Evolutionary conservation across 2,888 invertebrate species (phyloP), one percentile per base, ranked within the genome.

Genomic region (Xestia rhomboidea): DNA sequence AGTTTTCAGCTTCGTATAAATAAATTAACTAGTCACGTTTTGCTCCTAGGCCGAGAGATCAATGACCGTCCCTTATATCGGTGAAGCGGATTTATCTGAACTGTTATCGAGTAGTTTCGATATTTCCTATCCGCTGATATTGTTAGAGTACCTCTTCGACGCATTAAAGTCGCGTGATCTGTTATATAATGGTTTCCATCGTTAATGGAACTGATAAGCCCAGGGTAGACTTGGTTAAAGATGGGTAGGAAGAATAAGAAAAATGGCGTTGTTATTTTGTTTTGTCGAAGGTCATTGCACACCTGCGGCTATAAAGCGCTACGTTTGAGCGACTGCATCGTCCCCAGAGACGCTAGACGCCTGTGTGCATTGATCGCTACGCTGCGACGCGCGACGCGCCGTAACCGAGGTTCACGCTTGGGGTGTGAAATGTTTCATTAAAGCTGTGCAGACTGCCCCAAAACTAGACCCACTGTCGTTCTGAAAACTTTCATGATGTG

Each of bases 41-140:
- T 82, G 81, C 24, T 76, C 89, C 88, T 93, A 89, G 93, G 92
- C 90, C 91, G 89, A 92, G 89, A 92, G 95, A 89, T 90, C 94
- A 94, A 93, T 86, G 94, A 94, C 94, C 95, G 93, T 92, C 92
- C 92, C 93, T 94, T 93, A 92, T 93, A 93, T 93, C 90, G 87
- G 77, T 87, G 87, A 79, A 90, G 87, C 87, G 88, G 85, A 91
- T 91, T 92, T 92, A 92, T 90, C 85, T 83, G 76, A 69, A 60
- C 54, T 76, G 71, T 83, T 90, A 91, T 91, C 90, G 73, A 69
- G 69, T 88, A 69, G 69, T 88, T 90, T 86, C 71, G 82, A 79
- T 82, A 74, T 88, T 88, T 87, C 85, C 82, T 89, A 90, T 89
- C 88, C 77, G 77, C 51, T 70, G 82, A 83, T 79, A 74, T 79